Evolutionary conservation across 2,888 invertebrate genomes (phyloP).

Genomic region (Dioctria rufipes): DNA sequence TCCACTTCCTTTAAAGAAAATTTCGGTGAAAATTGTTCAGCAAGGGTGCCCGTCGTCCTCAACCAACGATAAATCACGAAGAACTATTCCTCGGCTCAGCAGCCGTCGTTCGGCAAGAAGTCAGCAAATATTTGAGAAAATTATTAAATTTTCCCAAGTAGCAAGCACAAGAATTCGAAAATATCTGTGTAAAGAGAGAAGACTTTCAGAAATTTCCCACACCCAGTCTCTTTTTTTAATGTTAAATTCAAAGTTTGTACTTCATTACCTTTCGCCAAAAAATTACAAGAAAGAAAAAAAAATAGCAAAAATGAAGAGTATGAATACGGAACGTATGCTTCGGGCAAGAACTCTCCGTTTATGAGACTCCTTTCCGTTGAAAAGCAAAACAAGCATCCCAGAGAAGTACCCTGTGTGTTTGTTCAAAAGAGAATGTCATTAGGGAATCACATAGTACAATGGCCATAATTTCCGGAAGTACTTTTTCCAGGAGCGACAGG

Average conservation of each 20-base stretch:
- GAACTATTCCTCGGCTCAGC: not conserved
- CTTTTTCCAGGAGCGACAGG: not conserved
- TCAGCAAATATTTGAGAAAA: conserved; percentile 49
- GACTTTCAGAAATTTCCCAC: no score
- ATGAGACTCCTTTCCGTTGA: conserved; percentile 1
- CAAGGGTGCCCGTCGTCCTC: no score
- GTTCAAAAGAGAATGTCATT: conserved; percentile 39
- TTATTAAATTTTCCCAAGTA: not conserved
- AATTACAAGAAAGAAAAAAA: conserved; percentile 32
- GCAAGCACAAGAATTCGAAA: no score
- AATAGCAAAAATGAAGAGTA: no score
- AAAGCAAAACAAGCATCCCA: not conserved
- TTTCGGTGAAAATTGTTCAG: no score
- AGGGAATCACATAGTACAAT: not conserved
- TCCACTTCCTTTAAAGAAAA: not conserved
- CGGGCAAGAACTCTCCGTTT: conserved; percentile 17
- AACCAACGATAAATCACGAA: conserved; percentile 27
- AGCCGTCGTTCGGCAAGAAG: conserved; percentile 48
- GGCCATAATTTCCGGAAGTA: not conserved
- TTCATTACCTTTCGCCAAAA: not conserved
- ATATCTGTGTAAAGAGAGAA: no score
- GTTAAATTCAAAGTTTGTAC: not conserved
- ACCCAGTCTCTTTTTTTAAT: not conserved
- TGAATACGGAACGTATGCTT: not conserved
- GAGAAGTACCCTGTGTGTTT: not conserved